A percentile compares a stretch with the other conserved stretches of the same genome.
phyloP scores from a whole-genome alignment of 2,113 vertebrate species.

The Oreochromis niloticus region DNA sequence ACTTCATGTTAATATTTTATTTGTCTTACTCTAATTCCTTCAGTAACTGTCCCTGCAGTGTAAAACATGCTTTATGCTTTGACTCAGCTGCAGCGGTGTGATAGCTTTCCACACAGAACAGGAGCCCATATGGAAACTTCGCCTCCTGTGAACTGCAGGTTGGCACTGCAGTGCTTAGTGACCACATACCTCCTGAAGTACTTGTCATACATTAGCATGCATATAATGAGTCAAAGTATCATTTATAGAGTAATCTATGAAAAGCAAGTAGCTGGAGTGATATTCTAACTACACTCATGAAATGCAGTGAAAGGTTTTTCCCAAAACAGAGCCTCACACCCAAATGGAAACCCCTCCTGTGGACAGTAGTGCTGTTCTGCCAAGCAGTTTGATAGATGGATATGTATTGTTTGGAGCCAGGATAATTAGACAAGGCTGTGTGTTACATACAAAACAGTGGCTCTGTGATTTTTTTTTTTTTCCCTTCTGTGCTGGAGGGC shows the following conservation, averaged over 20 bases:
- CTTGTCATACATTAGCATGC: not conserved
- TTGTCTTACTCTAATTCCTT: not conserved
- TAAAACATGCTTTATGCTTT: not conserved
- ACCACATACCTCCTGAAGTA: not conserved
- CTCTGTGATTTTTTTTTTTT: not conserved
- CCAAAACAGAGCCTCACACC: not conserved
- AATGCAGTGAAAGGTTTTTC: not conserved
- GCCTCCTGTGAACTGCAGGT: not conserved
- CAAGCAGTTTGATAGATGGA: not conserved
- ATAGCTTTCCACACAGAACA: not conserved
- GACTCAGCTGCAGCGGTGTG: not conserved
- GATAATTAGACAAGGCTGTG: not conserved
- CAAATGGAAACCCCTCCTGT: not conserved
- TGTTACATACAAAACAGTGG: not conserved
- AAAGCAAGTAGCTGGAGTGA: not conserved
- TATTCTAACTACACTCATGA: not conserved
- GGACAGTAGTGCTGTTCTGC: not conserved
- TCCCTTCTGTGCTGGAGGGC: not conserved
- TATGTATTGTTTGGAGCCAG: not conserved
- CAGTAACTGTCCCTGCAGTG: not conserved
- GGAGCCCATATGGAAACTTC: conserved; percentile 8
- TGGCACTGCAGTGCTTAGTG: not conserved
- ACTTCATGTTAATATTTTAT: not conserved
- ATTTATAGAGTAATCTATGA: not conserved
- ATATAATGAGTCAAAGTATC: not conserved